Conservation (phyloP, 2,888 invertebrate genomes). For the Nesidiocoris tenuis region DNA sequence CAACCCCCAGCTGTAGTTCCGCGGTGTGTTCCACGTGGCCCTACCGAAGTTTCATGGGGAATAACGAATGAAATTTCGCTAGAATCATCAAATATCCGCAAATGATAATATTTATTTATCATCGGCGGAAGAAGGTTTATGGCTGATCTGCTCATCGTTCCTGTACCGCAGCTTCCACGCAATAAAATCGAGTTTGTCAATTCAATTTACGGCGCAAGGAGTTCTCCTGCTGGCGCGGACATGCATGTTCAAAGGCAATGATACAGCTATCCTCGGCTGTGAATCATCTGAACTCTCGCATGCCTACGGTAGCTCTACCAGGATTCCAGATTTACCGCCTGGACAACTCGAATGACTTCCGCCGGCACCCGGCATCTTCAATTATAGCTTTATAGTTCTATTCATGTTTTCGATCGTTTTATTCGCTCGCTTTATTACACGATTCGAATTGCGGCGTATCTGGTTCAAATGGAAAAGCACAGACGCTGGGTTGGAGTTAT, state of each 20-base stretch:
- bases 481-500: not conserved
- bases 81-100: too few species aligned
- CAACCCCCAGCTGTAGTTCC: not conserved
- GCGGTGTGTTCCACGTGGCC: too few species aligned
- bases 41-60: too few species aligned
- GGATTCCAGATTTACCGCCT: not conserved
- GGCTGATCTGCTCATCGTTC: too few species aligned
- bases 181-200: not conserved
- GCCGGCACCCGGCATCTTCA: not conserved
- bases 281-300: not conserved
- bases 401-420: not conserved
- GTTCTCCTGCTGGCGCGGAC: too few species aligned
- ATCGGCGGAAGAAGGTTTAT: too few species aligned
- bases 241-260: not conserved
- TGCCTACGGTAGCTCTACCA: not conserved
- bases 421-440: not conserved
- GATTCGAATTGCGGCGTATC: not conserved
- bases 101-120: too few species aligned
- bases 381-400: not conserved
- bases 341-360: not conserved
- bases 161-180: too few species aligned
- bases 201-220: not conserved
- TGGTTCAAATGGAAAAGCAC: not conserved
- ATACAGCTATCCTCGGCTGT: not conserved
- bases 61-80: too few species aligned